Base-by-base conservation (phyloP, 2,113 vertebrate genomes). In the Chauna torquata region DNA sequence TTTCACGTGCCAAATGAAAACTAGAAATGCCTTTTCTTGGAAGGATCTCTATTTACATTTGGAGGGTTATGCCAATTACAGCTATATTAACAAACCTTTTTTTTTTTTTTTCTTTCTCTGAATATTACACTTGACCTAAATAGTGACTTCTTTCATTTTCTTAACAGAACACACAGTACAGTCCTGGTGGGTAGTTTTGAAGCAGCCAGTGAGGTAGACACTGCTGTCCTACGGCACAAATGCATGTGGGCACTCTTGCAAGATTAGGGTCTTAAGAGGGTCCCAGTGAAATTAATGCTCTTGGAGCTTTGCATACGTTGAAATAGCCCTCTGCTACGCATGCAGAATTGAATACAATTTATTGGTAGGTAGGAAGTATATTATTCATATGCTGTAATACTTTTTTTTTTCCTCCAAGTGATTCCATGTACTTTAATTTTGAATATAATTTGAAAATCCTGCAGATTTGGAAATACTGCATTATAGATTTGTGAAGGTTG, bases 11-110 rank as follows among this genome's bases (percentile, higher is more conserved):
- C 66, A 47, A 70, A 90, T 91, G 55, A 69, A 32, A 85, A n/a
- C 50, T 72, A 77, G 71, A 96, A 97, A 70, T 87, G 58, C 81
- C 32, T 97, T 92, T 95, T 94, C 92, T 82, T 96, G 81, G 86
- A 92, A 92, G 78, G 84, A 89, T 92, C 61, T 95, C 61, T 94
- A 13, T 89, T 93, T 94, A 91, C 78, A 58, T 66, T 85, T 85
- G 81, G 69, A 96, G 10, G 16, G 36, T 95, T 89, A 82, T 66
- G 66, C 74, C 88, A 91, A 42, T 91, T 96, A 91, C 62, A 80
- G 58, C 66, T 89, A 12, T 61, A 57, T 95, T 86, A 84, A 44
- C 23, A 62, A 49, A 55, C 16, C 18, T 19, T 40, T 55, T 61
- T 45, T 47, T 2, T 27, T 50, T n/a, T 14, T 28, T 50, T 24